Base-by-base conservation (phyloP, 2,113 vertebrate species). In the Scomber japonicus region DNA sequence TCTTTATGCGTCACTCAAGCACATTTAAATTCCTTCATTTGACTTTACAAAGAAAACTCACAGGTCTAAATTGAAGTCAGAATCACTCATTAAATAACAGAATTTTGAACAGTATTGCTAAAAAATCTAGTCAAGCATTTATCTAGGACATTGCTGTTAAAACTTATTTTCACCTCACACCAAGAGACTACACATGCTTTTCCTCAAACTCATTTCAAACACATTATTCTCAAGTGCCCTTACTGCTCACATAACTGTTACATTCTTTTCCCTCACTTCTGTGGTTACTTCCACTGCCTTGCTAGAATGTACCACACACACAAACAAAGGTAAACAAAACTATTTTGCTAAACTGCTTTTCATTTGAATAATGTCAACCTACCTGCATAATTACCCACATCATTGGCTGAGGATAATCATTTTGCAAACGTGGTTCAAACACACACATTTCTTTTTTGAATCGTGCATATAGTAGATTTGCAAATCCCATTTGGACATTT, bases 311-410 rank as follows among this genome's bases (percentile, higher is more conserved):
- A 68, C 48, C 35, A 19, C 27, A 49, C 30, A 51, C 53, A 59
- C 11, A 54, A 30, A 63, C 75, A 53, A 27, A 77, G 30, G 62
- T 21, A 76, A 67, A 69, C 49, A 88, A 74, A 85, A 84, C 72
- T 75, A 68, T 82, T 83, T 72, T 71, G 59, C 80, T 73, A 76
- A 86, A 89, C 80, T 74, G 63, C 50, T 81, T 66, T 77, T 67
- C 67, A 80, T 85, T 86, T 86, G 62, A 89, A 88, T 82, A 84
- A 83, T 85, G 67, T 78, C 75, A 60, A 50, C 66, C 65, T 60
- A 82, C 80, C 82, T 85, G 72, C 66, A 85, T 81, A 87, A 88
- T 92, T 86, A 86, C 73, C 61, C 74, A 81, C 85, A 86, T 86
- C 81, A 84, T 68, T 83, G 73, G 17, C 51, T 46, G 65, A 53